These are phyloP conservation scores for Stercorarius parasiticus DNA, from an alignment of 2,113 vertebrate genomes.

Conservation along the genomic window DNA sequence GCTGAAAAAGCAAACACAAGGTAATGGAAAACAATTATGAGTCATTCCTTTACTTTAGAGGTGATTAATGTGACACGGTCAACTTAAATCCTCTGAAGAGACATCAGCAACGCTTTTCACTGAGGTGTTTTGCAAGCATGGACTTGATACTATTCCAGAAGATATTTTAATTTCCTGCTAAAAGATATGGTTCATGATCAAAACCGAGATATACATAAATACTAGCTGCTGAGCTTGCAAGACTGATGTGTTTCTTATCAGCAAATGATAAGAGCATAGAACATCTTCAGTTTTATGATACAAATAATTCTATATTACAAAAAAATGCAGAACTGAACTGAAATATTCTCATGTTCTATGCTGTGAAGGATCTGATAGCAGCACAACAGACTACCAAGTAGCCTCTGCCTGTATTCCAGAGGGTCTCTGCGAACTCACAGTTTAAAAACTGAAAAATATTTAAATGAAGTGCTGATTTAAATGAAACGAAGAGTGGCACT, in stretches of 20 bases:
- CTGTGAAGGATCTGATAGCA: neutral
- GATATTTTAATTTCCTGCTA: conserved; percentile 69
- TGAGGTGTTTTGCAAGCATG: conserved; percentile 19
- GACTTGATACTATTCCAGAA: conserved; percentile 44
- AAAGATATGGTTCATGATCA: conserved; percentile 26
- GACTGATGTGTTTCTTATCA: conserved; percentile 25
- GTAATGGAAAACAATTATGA: conserved; percentile 51
- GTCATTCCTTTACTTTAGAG: conserved; percentile 48
- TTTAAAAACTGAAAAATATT: neutral
- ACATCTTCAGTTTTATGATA: neutral
- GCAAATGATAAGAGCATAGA: conserved; percentile 13
- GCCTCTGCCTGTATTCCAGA: neutral
- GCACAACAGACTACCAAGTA: neutral
- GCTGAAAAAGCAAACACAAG: conserved; percentile 20
- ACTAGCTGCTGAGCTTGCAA: neutral
- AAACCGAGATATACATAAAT: conserved; percentile 1
- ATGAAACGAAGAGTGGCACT: neutral
- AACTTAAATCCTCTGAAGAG: conserved; percentile 30
- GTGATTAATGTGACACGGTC: conserved; percentile 29
- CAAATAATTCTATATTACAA: conserved; percentile 8
- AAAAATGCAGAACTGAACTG: neutral
- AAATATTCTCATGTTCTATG: neutral
- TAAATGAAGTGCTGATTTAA: neutral
- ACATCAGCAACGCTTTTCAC: neutral
- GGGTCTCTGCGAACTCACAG: neutral